Conservation (phyloP, 2,888 invertebrate genomes). For the Phengaris arion region DNA sequence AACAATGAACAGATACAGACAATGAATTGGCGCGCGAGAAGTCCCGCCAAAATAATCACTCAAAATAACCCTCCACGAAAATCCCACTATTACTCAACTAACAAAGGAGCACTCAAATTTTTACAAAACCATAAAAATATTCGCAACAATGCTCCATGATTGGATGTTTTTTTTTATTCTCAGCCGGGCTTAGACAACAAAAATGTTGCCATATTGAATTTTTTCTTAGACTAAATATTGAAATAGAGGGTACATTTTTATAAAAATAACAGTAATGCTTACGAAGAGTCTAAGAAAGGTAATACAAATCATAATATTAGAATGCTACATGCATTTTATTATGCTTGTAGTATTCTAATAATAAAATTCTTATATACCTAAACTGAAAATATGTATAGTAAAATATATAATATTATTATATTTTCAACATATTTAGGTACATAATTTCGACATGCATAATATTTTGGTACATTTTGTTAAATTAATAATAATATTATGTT, state of each 20-base stretch:
- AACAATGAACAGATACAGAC: background rate
- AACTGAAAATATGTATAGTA: too few species aligned
- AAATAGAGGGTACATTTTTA: constrained; percentile 1
- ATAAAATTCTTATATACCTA: too few species aligned
- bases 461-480: too few species aligned
- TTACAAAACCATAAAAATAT: constrained; percentile 38
- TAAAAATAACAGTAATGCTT: background rate
- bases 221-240: constrained; percentile 47
- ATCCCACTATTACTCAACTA: constrained; percentile 33
- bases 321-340: too few species aligned
- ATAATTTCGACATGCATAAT: too few species aligned
- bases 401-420: too few species aligned
- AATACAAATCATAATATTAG: too few species aligned
- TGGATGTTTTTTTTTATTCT: constrained; percentile 51
- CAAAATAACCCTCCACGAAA: constrained; percentile 17
- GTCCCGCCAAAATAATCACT: constrained; percentile 26
- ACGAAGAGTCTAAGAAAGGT: too few species aligned
- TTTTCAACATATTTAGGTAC: too few species aligned
- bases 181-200: constrained; percentile 45
- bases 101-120: constrained; percentile 36
- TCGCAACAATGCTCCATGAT: constrained; percentile 34
- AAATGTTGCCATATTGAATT: constrained; percentile 59
- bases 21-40: constrained; percentile 12
- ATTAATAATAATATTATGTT: too few species aligned
- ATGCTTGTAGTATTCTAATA: too few species aligned